Base-by-base conservation (phyloP, 2,888 invertebrate genomes). In the Spilosoma lubricipeda region DNA sequence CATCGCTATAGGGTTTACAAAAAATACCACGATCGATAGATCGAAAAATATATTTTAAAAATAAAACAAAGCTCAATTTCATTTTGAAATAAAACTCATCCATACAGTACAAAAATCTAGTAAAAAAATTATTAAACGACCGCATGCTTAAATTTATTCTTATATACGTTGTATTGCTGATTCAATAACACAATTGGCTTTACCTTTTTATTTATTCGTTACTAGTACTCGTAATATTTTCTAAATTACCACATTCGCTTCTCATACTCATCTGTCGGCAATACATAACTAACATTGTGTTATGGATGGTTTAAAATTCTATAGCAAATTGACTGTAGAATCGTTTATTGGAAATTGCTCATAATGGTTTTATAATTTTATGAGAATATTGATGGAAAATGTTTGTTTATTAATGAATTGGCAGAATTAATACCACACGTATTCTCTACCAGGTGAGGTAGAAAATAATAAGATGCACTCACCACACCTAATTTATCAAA, bases 181-280 rank as follows among this genome's bases (percentile, higher is more conserved):
- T 87, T 82, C 77, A 76, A 87, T 91, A 91, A 91, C 91, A 87
- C 91, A 87, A 88, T 94, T 93, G 93, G 93, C 93, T 93, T 93
- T 76, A 70, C 5, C 23, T 78, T 83, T 76, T 87, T 84, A 79
- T 88, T 85, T 85, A 77, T 74, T 82, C 77, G 77, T 82, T 87
- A 78, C 76, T 81, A 70, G 67, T 68, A 78, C 76, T 81, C 69
- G 67, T 68, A 80, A 20, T 76, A 79, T 87, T 88, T 89, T 88
- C 89, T 83, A 90, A 95, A 93, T 92, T 93, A 88, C 86, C 82
- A 83, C 87, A 86, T 85, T 52, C 92, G 93, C 94, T 82, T 84
- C 81, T 78, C 90, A 91, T 89, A 85, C 85, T 33, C 91, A 91
- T 90, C 87, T 91, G 78, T 94, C 93, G 94, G 94, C 94, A 94